A percentile compares a stretch with the other conserved stretches of the same genome.
Evolutionary conservation across 2,797 vertebrate genomes (phyloP).

Genomic region (Euphonia xanthogaster): DNA sequence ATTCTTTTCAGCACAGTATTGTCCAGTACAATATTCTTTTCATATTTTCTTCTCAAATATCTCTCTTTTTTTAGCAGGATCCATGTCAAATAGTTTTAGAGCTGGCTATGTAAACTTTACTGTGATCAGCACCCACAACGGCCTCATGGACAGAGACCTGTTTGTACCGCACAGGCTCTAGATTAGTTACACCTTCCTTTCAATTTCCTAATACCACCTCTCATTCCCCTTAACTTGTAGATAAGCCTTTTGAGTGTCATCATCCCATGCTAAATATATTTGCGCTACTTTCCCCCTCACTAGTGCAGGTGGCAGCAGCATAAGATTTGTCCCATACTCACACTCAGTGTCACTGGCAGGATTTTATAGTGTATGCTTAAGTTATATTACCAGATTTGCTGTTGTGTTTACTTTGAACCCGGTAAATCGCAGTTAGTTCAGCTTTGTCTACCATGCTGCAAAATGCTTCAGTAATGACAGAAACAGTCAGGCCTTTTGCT

Average conservation of each 20-base stretch:
- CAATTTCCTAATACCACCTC: background rate
- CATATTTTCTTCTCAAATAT: background rate
- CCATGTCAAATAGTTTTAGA: background rate
- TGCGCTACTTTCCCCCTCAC: background rate
- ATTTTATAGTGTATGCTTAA: background rate
- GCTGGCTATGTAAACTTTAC: background rate
- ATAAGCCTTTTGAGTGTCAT: background rate
- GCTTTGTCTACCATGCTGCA: background rate
- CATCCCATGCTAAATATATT: background rate
- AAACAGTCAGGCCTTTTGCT: background rate
- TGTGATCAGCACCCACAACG: background rate
- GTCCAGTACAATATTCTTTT: background rate
- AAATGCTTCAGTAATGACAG: background rate
- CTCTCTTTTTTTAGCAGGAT: fast-evolving
- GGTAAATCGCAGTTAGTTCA: background rate
- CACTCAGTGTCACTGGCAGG: background rate
- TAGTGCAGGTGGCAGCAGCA: background rate
- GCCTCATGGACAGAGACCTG: background rate
- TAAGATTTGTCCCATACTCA: background rate
- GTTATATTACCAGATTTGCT: background rate
- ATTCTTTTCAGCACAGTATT: too few relatives aligned
- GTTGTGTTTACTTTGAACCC: background rate
- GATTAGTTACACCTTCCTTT: background rate
- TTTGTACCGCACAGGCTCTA: background rate
- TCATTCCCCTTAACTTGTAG: background rate